Conservation (phyloP, 1,140 invertebrate genomes). For the Bombus polaris region DNA sequence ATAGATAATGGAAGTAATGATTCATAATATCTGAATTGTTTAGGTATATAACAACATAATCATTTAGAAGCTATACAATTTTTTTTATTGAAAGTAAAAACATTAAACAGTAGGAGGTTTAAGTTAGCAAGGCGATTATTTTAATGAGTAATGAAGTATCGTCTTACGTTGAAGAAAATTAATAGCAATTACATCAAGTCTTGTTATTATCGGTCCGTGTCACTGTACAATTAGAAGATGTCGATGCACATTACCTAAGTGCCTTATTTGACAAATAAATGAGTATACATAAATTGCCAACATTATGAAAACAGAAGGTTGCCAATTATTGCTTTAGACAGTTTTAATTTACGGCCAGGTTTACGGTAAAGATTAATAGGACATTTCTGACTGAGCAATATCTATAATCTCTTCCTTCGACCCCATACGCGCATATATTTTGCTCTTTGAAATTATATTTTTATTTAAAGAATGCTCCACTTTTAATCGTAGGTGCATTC, state of each 20-base stretch:
- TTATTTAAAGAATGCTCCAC: not conserved
- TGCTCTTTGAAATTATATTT: not conserved
- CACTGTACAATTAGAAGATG: not conserved
- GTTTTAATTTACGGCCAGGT: not conserved
- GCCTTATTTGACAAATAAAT: not conserved
- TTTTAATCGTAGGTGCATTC: not conserved
- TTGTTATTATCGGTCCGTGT: not conserved
- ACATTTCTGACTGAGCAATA: not conserved
- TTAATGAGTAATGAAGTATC: not conserved
- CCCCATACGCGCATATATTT: not conserved
- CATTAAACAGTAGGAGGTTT: not conserved
- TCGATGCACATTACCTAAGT: not conserved
- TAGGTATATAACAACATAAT: not conserved
- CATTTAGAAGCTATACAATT: not conserved
- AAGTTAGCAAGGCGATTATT: too few relatives aligned
- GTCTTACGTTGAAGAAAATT: not conserved
- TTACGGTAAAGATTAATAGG: not conserved
- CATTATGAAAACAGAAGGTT: not conserved
- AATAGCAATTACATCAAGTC: not conserved
- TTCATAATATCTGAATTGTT: not conserved
- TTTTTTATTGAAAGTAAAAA: not conserved
- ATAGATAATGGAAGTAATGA: not conserved
- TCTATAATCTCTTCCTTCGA: too few relatives aligned
- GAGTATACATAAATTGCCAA: not conserved
- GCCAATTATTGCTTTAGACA: not conserved